Conservation (phyloP, 2,113 vertebrate genomes). For the Daphoenositta chrysoptera region DNA sequence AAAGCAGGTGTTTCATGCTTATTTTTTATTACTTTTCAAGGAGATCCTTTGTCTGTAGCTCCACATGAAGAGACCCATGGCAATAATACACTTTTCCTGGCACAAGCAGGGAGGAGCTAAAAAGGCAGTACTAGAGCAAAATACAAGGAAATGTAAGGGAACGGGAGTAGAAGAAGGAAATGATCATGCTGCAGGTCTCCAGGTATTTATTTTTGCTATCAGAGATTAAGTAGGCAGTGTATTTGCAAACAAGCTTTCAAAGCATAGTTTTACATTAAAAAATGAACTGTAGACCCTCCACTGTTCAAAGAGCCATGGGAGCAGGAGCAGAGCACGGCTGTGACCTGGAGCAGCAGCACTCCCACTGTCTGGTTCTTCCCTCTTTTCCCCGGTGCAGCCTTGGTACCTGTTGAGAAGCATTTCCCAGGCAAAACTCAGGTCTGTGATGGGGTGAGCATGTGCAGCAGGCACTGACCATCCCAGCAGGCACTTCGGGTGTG, state of each 20-base stretch:
- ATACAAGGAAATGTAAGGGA: background rate
- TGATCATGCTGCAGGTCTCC: background rate
- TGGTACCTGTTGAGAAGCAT: background rate
- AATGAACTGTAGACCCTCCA: background rate
- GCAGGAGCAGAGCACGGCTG: background rate
- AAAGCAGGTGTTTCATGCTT: background rate
- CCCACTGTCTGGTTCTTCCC: background rate
- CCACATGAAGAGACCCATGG: background rate
- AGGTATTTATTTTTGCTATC: background rate
- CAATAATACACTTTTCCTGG: background rate
- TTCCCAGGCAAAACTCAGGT: background rate
- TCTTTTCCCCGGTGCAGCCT: background rate
- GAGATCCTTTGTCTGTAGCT: background rate
- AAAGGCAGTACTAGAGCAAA: background rate
- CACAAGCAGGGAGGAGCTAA: background rate
- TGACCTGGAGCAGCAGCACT: background rate
- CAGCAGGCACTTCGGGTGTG: background rate
- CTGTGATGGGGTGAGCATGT: background rate
- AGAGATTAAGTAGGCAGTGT: background rate
- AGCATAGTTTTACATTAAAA: background rate
- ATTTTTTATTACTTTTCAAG: background rate
- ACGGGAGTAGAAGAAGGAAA: background rate
- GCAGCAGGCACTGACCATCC: background rate
- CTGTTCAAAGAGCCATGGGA: background rate
- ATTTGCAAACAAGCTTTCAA: background rate